These are phyloP conservation scores for Salvator merianae DNA, from an alignment of 2,113 vertebrate genomes.

Conservation along the genomic window DNA sequence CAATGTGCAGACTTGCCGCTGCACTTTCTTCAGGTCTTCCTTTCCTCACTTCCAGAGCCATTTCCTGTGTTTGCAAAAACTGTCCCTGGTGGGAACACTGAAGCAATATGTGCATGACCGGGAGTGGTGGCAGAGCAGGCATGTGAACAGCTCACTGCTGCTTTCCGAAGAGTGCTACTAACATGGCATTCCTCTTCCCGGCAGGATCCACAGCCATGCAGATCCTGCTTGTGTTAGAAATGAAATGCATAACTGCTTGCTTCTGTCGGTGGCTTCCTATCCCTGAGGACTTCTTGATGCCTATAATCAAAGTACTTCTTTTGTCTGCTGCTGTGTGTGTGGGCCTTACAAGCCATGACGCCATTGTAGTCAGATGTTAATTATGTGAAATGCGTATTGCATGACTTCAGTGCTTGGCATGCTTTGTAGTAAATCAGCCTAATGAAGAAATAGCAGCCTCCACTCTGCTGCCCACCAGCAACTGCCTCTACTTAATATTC, in stretches of 20 bases:
- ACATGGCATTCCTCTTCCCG: too few relatives aligned
- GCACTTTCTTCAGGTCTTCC: too few relatives aligned
- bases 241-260: not conserved
- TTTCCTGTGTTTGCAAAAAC: too few relatives aligned
- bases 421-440: conserved; percentile 57
- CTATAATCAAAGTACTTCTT: conserved; percentile 13
- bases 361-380: conserved; percentile 35
- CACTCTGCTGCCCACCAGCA: conserved; percentile 22
- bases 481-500: conserved; percentile 57
- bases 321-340: conserved; percentile 33
- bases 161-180: too few relatives aligned
- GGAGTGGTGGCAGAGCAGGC: too few relatives aligned
- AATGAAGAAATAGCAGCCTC: conserved; percentile 44
- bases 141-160: too few relatives aligned
- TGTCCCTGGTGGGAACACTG: too few relatives aligned
- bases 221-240: too few relatives aligned
- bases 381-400: conserved; percentile 40
- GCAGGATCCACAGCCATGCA: too few relatives aligned
- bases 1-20: too few relatives aligned
- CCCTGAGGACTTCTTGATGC: not conserved
- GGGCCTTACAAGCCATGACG: conserved; percentile 24
- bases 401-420: conserved; percentile 49
- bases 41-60: too few relatives aligned
- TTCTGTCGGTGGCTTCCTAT: not conserved
- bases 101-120: too few relatives aligned